phyloP scores from a whole-genome alignment of 2,113 vertebrate species.

The Dipodomys merriami region DNA sequence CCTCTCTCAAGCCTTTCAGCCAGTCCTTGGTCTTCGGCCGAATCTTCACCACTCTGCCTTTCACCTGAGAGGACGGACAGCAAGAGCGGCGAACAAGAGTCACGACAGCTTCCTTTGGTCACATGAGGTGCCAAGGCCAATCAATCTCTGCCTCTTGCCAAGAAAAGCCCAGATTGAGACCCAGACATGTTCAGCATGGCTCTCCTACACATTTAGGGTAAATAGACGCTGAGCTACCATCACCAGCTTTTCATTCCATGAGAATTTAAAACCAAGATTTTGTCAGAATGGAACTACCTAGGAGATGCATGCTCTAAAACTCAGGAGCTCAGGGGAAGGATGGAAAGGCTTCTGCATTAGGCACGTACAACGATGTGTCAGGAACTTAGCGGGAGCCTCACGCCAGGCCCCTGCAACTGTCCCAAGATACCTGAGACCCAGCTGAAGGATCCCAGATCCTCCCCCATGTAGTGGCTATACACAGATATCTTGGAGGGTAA shows the following conservation, averaged over 20 bases:
- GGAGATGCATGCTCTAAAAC: neutral
- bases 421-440: neutral
- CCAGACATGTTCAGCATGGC: fast-evolving
- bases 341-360: fast-evolving
- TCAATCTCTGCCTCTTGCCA: neutral
- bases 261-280: neutral
- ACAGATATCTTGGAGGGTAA: neutral
- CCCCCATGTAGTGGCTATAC: fast-evolving
- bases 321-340: neutral
- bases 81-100: fast-evolving
- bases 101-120: fast-evolving
- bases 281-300: neutral
- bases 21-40: slow-evolving; percentile 88
- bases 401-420: neutral
- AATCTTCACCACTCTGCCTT: slow-evolving; percentile 86
- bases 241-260: neutral
- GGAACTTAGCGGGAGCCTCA: fast-evolving
- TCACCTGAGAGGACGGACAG: slow-evolving; percentile 78
- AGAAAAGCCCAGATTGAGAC: fast-evolving
- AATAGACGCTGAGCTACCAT: neutral
- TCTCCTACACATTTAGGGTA: neutral
- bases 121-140: neutral
- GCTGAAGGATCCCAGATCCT: neutral
- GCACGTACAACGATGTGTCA: fast-evolving
- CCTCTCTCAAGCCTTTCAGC: slow-evolving; percentile 87